These are phyloP conservation scores for Parotocinclus haroldoi DNA, from an alignment of 2,797 vertebrate genomes.

Conservation along the genomic window DNA sequence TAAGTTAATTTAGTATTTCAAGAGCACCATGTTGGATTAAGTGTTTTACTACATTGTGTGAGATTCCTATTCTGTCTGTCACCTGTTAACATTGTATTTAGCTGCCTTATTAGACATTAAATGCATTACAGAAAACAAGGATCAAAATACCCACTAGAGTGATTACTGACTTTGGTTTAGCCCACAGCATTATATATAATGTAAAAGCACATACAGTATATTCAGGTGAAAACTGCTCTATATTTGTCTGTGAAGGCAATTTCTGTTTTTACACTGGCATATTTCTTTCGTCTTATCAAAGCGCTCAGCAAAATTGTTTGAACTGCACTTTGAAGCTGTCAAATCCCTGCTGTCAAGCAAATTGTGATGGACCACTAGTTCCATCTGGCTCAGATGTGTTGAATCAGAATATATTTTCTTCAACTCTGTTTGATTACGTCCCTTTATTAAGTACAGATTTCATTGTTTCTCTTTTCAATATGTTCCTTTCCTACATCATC, in stretches of 20 bases:
- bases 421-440: slow-evolving; percentile 44
- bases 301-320: slow-evolving; percentile 50
- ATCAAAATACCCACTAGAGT: too few relatives aligned
- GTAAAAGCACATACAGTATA: slow-evolving; percentile 14
- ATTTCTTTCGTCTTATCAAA: slow-evolving; percentile 44
- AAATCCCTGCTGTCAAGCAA: slow-evolving; percentile 69
- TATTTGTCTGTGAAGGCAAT: slow-evolving; percentile 42
- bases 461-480: slow-evolving; percentile 43
- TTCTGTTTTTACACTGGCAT: slow-evolving; percentile 35
- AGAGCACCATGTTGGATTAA: background rate
- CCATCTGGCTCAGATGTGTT: slow-evolving; percentile 54
- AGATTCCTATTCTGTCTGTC: slow-evolving; percentile 2
- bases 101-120: too few relatives aligned
- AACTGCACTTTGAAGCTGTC: slow-evolving; percentile 69
- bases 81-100: too few relatives aligned
- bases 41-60: slow-evolving; percentile 4
- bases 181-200: background rate
- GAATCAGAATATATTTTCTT: slow-evolving; percentile 48
- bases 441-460: slow-evolving; percentile 32
- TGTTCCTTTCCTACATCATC: slow-evolving; percentile 34
- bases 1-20: slow-evolving; percentile 14
- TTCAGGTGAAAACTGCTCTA: slow-evolving; percentile 36
- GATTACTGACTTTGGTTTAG: too few relatives aligned
- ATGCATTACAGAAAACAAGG: too few relatives aligned
- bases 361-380: slow-evolving; percentile 72